Conservation (phyloP, 2,113 vertebrate species). For the Bagarius yarrelli region DNA sequence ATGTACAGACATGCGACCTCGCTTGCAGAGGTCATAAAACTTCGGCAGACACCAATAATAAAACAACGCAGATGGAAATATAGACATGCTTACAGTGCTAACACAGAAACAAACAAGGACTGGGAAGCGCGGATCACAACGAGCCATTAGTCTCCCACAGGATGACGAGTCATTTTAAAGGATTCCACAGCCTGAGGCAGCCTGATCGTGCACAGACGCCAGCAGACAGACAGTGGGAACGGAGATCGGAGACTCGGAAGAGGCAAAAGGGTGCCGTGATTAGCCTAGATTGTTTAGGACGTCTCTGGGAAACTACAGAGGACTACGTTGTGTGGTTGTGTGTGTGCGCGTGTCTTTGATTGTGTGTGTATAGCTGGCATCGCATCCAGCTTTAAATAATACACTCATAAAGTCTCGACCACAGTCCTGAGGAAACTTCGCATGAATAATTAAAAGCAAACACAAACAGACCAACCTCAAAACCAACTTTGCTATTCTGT, state of each 20-base stretch:
- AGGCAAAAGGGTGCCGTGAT: conserved; percentile 22
- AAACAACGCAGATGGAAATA: conserved; percentile 29
- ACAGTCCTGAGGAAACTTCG: conserved; percentile 24
- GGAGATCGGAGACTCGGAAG: conserved; percentile 20
- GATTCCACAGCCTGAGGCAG: conserved; percentile 38
- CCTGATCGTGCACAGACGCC: conserved; percentile 33
- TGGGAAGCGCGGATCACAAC: conserved; percentile 31
- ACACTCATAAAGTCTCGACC: conserved; percentile 17
- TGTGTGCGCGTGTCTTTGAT: not conserved
- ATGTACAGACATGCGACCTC: conserved; percentile 46
- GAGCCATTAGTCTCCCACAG: conserved; percentile 27
- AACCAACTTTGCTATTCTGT: conserved; percentile 20
- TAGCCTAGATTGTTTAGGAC: conserved; percentile 28
- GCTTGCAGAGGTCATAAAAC: conserved; percentile 38
- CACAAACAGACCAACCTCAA: conserved; percentile 25
- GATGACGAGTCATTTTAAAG: conserved; percentile 50
- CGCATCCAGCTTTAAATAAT: conserved; percentile 17
- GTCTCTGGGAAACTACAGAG: conserved; percentile 31
- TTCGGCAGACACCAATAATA: conserved; percentile 43
- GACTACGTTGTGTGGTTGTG: not conserved
- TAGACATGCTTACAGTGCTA: conserved; percentile 25
- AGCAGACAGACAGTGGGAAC: conserved; percentile 49
- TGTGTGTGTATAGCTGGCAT: conserved; percentile 12
- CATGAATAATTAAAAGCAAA: conserved; percentile 34
- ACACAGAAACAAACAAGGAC: conserved; percentile 41